Evolutionary conservation across 2,888 invertebrate genomes (phyloP), one percentile per base, ranked within the genome.

Genomic region (Chesias legatella): DNA sequence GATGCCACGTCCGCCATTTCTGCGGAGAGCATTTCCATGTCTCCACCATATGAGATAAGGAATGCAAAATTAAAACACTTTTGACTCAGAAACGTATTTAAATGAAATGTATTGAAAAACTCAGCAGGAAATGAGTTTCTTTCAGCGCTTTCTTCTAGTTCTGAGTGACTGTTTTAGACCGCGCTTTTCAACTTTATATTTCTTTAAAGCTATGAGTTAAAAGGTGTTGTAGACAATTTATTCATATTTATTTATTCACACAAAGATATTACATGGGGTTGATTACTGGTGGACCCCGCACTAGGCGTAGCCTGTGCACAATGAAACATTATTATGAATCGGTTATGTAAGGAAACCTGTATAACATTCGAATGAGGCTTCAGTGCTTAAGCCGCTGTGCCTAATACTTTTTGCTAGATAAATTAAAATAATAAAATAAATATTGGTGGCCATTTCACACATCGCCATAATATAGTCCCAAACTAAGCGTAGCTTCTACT

Each of bases 41-140:
- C 73, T 58, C 56, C 56, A 27, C 37, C 56, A 62, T 70, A 73
- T 73, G 76, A 72, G 76, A 68, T 67, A 67, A 60, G 70, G 67
- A 71, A 69, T 72, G 75, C 77, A 68, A 72, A 79, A 83, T 84
- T 85, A 83, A 84, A 81, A 75, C 69, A 54, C 69, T 73, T 79
- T 76, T 73, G 73, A 62, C 67, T 71, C 59, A 64, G 73, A 70
- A 75, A 78, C 74, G 75, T 78, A 82, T 83, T 82, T 80, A 83
- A 85, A 84, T 84, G 80, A 83, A 84, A 84, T 83, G 82, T 83
- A 85, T 86, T 82, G 84, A 83, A 74, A 82, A 81, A 80, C 77
- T 66, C 71, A 56, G 57, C 66, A 74, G 85, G 84, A 85, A 86
- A 86, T 85, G 85, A 84, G 81, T 63, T 84, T 81, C 84, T 83